A percentile compares a stretch with the other conserved stretches of the same genome.
These are phyloP conservation scores for Minunthozetes semirufus DNA, from an alignment of 2,888 invertebrate species.

Conservation along the genomic window DNA sequence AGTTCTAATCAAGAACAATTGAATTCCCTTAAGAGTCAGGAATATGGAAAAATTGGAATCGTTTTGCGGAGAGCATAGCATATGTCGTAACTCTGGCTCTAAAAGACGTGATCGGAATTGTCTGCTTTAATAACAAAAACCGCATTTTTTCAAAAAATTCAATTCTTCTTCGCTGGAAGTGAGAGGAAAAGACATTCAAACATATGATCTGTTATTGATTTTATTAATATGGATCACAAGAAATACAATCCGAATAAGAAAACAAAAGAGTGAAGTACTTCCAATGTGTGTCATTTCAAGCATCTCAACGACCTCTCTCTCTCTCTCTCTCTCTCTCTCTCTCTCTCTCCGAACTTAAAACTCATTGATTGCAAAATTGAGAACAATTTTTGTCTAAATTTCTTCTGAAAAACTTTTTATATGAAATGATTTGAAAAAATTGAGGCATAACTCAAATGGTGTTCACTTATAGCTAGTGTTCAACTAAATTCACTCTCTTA, in stretches of 20 bases:
- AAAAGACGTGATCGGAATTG: conserved; percentile 12
- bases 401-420: no score
- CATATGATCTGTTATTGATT: conserved; percentile 3
- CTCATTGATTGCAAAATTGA: no score
- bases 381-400: no score
- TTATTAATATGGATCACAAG: conserved; percentile 25
- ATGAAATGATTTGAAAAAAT: neutral
- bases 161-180: neutral
- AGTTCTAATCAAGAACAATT: neutral
- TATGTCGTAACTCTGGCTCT: neutral
- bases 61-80: neutral
- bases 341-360: neutral
- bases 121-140: neutral
- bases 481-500: neutral
- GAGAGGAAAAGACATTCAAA: neutral
- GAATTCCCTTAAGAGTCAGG: neutral
- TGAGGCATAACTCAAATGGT: neutral
- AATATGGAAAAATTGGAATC: neutral
- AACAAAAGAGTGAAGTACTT: neutral
- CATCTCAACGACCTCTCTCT: conserved; percentile 1
- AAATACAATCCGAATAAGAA: no score
- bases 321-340: neutral
- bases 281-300: neutral
- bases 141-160: conserved; percentile 16
- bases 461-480: neutral